Evolutionary conservation across 2,113 vertebrate genomes (phyloP), one percentile per base, ranked within the genome.

Genomic region (Heterotilapia buettikoferi): DNA sequence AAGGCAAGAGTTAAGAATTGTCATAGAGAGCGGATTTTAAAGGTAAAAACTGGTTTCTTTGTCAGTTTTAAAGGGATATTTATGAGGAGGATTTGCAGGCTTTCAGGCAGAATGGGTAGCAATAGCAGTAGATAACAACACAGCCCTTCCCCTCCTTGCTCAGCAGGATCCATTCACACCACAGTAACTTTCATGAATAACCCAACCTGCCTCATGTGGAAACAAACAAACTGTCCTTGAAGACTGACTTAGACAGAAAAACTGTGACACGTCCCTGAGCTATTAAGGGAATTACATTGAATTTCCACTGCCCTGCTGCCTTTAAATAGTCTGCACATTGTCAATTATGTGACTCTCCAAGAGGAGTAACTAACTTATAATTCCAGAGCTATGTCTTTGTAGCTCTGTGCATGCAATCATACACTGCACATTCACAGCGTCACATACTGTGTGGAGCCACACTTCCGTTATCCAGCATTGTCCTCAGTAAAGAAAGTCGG

Each of bases 291-390:
- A 90, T 90, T 92, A 89, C 86, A 90, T 89, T 95, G 79, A 68
- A 88, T 94, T 96, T 95, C 91, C 80, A 90, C 83, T 85, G 92
- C 80, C 80, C 68, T 84, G 83, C 63, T 84, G 91, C 89, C 93
- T 94, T 94, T 92, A 89, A 96, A 96, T 95, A 93, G 92, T 82
- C 45, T 68, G 66, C 21, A 40, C 63, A 84, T 92, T 90, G 93
- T 88, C 90, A 93, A 94, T 96, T 91, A 91, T 68, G 84, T 10
- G 83, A 80, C 78, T 91, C 87, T 92, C 56, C 40, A 54, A 78
- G n/a, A 88, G 57, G 36, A 94, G 88, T 76, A 59, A 50, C n/a
- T 33, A 81, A 81, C 81, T 92, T 88, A 83, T 84, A 86, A 84
- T 88, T 88, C 45, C 29, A 66, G 24, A 59, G 86, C 84, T 31